Conservation (phyloP, 2,113 vertebrate genomes). For the Xenopus tropicalis region UCB_Xtro_10.0 CM004448.2:93944001-93944500, state of each 20-base stretch:
- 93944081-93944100: background rate
- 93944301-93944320: background rate
- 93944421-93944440: slow-evolving; percentile 41
- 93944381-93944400: slow-evolving; percentile 29
- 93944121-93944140: background rate
- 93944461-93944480: slow-evolving; percentile 29
- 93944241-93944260: background rate
- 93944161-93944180: slow-evolving; percentile 5
- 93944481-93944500: slow-evolving; percentile 32
- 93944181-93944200: background rate
- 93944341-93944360: background rate
- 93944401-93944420: slow-evolving; percentile 38
- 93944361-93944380: slow-evolving; percentile 12
- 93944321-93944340: background rate
- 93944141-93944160: no score
- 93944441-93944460: slow-evolving; percentile 40
- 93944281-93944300: background rate
- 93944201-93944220: background rate
- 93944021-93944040: background rate
- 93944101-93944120: background rate
- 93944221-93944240: background rate
- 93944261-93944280: background rate
- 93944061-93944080: background rate
- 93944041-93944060: background rate
- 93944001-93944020: background rate